Percentiles rank a stretch among this genome's conserved stretches.
Evolutionary conservation across 1,140 invertebrate genomes (phyloP).

Genomic region (Chironomus tepperi): DNA sequence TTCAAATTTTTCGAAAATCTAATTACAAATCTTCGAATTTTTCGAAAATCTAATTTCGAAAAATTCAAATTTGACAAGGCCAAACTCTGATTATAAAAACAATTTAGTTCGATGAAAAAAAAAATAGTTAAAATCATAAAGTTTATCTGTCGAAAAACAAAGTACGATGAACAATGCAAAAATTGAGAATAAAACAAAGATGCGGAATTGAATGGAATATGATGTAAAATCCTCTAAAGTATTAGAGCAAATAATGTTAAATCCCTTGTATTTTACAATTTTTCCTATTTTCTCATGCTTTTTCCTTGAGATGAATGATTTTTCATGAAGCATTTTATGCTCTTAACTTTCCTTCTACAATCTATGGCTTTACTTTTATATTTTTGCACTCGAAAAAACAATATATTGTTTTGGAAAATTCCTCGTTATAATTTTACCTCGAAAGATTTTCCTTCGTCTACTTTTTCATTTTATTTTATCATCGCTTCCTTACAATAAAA

Average conservation of each 20-base stretch:
- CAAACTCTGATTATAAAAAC: no score
- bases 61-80: no score
- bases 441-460: background rate
- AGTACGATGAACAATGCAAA: no score
- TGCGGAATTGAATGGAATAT: background rate
- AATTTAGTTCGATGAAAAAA: no score
- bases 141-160: no score
- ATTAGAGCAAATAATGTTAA: background rate
- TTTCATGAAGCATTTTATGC: background rate
- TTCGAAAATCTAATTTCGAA: no score
- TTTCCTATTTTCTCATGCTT: background rate
- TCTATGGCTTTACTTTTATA: background rate
- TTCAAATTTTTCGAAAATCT: no score
- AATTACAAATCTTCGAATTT: no score
- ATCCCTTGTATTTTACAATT: slow-evolving; percentile 12
- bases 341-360: slow-evolving; percentile 6
- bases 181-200: no score
- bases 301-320: no score
- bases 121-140: no score
- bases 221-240: slow-evolving; percentile 22
- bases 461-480: background rate
- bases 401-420: background rate
- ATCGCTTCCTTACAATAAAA: no score
- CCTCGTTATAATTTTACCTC: background rate
- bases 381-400: background rate